Evolutionary conservation across 2,888 invertebrate species (phyloP), one percentile per base, ranked within the genome.

Genomic region (Tiphia femorata): DNA sequence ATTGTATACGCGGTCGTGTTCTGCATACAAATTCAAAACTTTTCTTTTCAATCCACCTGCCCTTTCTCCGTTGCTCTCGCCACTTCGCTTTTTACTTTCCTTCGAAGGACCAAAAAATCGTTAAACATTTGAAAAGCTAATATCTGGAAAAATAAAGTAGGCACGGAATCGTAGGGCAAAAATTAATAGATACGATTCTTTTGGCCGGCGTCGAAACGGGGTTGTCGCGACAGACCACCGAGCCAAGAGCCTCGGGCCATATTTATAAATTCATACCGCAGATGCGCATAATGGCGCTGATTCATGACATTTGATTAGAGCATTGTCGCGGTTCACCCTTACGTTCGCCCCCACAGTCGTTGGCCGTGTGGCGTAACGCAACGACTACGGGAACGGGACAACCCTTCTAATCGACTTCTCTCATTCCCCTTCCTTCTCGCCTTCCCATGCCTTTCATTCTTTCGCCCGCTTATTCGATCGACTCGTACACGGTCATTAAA

Each of bases 221-320:
- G n/a, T n/a, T n/a, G n/a, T n/a, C n/a, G n/a, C n/a, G n/a, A n/a
- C n/a, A n/a, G n/a, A n/a, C n/a, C n/a, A n/a, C n/a, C n/a, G n/a
- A n/a, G n/a, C n/a, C n/a, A n/a, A n/a, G n/a, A n/a, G 78, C 80
- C 76, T 62, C 56, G 50, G 68, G 81, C 76, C 73, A 74, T 80
- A 80, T 81, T 81, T 80, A 79, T 76, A 79, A 81, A 81, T 81
- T 81, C 80, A 80, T 73, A 75, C 68, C 78, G 79, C 81, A 81
- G 81, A 81, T 81, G 81, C 79, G 78, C 79, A 79, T 80, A 80
- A 80, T 78, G 78, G 73, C 77, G 76, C 80, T 81, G 81, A 81
- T 81, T 81, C 80, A 73, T 81, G 80, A 80, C 80, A 81, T 81
- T 81, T 81, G 81, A 81, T 81, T 81, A 81, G 78, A 79, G 81